Evolutionary conservation across 2,797 vertebrate species (phyloP).

Genomic region (Pristis pectinata): DNA sequence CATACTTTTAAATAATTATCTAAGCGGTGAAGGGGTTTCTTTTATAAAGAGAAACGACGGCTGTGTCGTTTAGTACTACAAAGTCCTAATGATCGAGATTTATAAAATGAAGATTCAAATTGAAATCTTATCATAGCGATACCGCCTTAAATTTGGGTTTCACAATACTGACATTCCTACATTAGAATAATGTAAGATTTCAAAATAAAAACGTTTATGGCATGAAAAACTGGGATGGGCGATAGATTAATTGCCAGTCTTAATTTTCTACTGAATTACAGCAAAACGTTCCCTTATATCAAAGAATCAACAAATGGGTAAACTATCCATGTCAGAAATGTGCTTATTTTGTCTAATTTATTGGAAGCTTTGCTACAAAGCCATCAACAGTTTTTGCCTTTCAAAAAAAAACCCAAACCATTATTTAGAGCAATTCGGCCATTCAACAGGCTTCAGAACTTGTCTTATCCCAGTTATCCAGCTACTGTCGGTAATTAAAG

Average conservation of each 20-base stretch:
- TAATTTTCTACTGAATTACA: not conserved
- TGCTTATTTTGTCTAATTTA: not conserved
- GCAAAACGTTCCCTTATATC: not conserved
- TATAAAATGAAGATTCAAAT: not conserved
- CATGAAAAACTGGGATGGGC: not conserved
- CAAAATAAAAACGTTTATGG: not conserved
- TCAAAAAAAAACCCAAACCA: not conserved
- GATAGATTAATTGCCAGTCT: not conserved
- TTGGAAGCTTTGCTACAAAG: not conserved
- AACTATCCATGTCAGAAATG: not conserved
- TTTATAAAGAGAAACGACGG: not conserved
- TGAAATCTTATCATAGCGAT: not conserved
- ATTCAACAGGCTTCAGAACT: slow-evolving; percentile 30
- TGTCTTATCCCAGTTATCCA: slow-evolving; percentile 22
- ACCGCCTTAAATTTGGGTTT: not conserved
- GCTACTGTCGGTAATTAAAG: slow-evolving; percentile 40
- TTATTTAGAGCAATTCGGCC: not conserved
- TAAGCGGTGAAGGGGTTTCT: not conserved
- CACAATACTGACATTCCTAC: not conserved
- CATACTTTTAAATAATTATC: not conserved
- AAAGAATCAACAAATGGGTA: not conserved
- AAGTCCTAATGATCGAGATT: not conserved
- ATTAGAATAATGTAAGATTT: not conserved
- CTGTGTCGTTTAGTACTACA: not conserved
- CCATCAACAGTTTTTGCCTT: not conserved